Base-by-base conservation (phyloP, 1,140 invertebrate genomes). In the Drosophila tropicalis region DNA sequence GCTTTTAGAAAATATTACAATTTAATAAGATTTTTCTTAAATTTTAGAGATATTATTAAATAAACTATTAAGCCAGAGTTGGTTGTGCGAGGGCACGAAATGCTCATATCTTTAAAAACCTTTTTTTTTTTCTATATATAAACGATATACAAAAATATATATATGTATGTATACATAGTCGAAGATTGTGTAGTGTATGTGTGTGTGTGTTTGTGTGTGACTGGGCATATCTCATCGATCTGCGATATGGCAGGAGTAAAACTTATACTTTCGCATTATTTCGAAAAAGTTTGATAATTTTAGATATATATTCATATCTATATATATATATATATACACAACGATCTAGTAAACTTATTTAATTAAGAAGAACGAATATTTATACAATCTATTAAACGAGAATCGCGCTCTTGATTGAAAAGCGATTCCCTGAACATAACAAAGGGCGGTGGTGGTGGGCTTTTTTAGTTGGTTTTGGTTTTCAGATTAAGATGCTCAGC, bases 141-240 rank as follows among this genome's bases (percentile, higher is more conserved):
- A 87, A 87, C 55, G 67, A 77, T 81, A 79, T 87, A 86, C 70
- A 89, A 83, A 86, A 87, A 89, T 82, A 74, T 81, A 73, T 66
- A 79, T 39, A 36, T 29, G 5, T 29, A 29, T 29, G 6, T 29
- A 29, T n/a, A n/a, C n/a, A n/a, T 29, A 12, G 36, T 39, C 36
- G 12, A 55, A 58, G 17, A 36, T 9, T 58, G 32, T 36, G 22
- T 25, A 25, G 22, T 25, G 22, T 25, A n/a, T n/a, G 13, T 25
- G 22, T 25, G 3, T 13, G 12, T 55, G 17, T 47, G 17, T 19
- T 32, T 39, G 61, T 51, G 44, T 44, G n/a, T 44, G 17, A 22
- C 17, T 51, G 17, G 44, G 17, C 55, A 57, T 57, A 57, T 57
- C 55, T 57, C 25, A 15, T 32, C 29, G 29, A 57, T 34, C 55